Evolutionary conservation across 2,113 vertebrate genomes (phyloP).

Genomic region (Oriolus oriolus): DNA sequence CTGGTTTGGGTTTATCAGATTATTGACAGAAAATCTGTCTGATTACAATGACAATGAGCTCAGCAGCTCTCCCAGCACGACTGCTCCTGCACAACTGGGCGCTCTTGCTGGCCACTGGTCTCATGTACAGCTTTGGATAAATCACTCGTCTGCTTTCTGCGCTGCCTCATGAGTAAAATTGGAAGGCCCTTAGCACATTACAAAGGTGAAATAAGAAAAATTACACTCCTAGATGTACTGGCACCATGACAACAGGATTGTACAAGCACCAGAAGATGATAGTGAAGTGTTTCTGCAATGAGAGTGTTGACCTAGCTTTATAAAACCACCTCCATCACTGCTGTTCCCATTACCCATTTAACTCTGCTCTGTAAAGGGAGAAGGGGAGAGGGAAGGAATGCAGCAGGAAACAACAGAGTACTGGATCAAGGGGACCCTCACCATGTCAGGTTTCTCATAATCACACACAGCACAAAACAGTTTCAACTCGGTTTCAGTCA

Average conservation of each 20-base stretch:
- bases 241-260: neutral
- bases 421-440: neutral
- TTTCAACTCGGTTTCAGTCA: neutral
- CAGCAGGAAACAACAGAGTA: neutral
- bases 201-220: neutral
- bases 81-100: neutral
- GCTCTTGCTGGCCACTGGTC: neutral
- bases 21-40: neutral
- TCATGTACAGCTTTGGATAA: neutral
- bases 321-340: neutral
- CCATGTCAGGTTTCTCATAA: neutral
- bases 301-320: neutral
- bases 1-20: neutral
- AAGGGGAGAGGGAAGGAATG: neutral
- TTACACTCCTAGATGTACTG: neutral
- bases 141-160: accelerated
- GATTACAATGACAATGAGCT: neutral
- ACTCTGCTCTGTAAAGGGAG: neutral
- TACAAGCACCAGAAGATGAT: neutral
- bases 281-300: neutral
- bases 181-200: neutral
- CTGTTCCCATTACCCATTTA: neutral
- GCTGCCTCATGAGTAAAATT: neutral
- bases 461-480: neutral
- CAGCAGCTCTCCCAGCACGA: neutral